phyloP scores from a whole-genome alignment of 2,113 vertebrate species.

The Xiphorhynchus elegans region DNA sequence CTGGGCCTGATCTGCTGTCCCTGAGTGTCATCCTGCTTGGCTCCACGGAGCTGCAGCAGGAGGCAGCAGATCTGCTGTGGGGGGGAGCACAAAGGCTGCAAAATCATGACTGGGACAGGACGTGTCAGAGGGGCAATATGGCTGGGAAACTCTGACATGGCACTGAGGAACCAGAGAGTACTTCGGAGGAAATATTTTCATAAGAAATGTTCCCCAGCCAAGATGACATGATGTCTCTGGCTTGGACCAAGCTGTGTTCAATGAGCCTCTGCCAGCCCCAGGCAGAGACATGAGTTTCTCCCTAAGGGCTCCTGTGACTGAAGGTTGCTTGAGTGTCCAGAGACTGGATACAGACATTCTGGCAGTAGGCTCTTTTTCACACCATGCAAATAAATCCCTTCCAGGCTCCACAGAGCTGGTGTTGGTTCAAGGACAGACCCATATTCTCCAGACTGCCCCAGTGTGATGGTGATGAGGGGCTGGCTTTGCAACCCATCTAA shows the following conservation, averaged over 20 bases:
- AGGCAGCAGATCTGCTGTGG: fast-evolving
- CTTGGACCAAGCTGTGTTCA: fast-evolving
- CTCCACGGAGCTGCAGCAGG: fast-evolving
- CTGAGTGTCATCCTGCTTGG: fast-evolving
- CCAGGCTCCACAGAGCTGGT: neutral
- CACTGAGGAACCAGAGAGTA: neutral
- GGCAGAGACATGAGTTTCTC: neutral
- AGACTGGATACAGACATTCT: neutral
- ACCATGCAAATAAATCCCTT: neutral
- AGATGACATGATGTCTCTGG: neutral
- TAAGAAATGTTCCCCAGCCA: neutral
- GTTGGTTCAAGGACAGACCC: neutral
- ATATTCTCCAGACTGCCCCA: neutral
- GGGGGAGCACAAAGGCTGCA: neutral
- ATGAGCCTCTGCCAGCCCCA: neutral
- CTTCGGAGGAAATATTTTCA: neutral
- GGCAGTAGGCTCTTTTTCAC: neutral
- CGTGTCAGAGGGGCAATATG: neutral
- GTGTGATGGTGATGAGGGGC: neutral
- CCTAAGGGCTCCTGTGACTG: neutral
- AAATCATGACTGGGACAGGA: neutral
- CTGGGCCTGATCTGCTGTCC: neutral
- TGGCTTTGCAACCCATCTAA: neutral
- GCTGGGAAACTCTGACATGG: neutral
- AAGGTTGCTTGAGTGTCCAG: neutral